Base-by-base conservation (phyloP, 2,888 invertebrate genomes). In the Aporophyla lueneburgensis region DNA sequence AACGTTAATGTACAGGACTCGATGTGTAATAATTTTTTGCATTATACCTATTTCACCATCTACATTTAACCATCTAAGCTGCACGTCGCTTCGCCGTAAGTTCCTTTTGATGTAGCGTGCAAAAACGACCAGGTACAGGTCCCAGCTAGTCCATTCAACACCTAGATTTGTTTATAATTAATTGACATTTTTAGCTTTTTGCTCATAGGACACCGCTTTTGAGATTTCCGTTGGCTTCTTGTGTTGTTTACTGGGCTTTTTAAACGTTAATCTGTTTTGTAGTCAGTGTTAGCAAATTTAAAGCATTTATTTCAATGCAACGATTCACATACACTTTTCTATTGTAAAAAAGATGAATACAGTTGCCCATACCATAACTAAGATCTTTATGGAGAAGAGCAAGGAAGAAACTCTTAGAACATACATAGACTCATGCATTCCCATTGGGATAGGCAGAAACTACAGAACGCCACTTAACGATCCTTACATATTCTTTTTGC, bases 51-150 rank as follows among this genome's bases (percentile, higher is more conserved):
- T 9, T 61, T 6, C 1, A 54, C 71, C 54, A 3, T 89, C 89
- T 89, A 24, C 19, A 49, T 14, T 56, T 40, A 43, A 59, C 89
- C 89, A 46, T 71, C 83, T 90, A 89, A 91, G 91, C 91, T 91
- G 91, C 89, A 81, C 76, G 84, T 83, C 78, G 92, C 93, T 78
- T 70, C 93, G 92, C 88, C 91, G 86, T 88, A 76, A 86, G 74
- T 88, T 83, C 86, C 90, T 89, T 93, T 92, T 92, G 92, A 92
- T 91, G 91, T 89, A 74, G 87, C 87, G 87, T 71, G 87, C 91
- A 93, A 94, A 94, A 93, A 93, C 91, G 24, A 53, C 14, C 67
- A 40, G 71, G 69, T 67, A 70, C 67, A 40, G 69, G 71, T 67
- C 68, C 78, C 71, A 51, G 78, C 86, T 88, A 86, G 86, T 71